These are phyloP conservation scores for Iphiclides podalirius DNA, from an alignment of 2,888 invertebrate genomes.

Conservation along the genomic window DNA sequence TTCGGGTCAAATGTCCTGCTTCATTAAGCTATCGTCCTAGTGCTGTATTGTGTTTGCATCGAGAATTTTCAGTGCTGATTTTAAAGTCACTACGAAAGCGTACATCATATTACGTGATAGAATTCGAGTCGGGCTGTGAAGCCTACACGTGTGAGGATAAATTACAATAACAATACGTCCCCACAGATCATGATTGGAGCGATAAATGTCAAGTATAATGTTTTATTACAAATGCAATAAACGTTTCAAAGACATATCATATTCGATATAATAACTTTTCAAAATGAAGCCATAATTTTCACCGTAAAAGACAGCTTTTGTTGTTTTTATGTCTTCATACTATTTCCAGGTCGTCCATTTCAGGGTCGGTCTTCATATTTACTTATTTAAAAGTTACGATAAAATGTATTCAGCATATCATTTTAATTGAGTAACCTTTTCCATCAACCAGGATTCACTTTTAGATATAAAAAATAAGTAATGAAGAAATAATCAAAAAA, in stretches of 20 bases:
- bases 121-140: constrained; percentile 13
- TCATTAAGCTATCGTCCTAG: constrained; percentile 57
- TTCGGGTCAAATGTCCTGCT: constrained; percentile 50
- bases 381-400: no score
- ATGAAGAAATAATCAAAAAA: neutral
- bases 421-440: no score
- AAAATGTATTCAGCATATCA: no score
- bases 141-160: constrained; percentile 13
- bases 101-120: constrained; percentile 1
- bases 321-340: neutral
- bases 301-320: neutral
- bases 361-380: no score
- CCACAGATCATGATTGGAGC: constrained; percentile 15
- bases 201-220: constrained; percentile 21
- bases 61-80: constrained; percentile 4
- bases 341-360: neutral
- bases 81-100: no score
- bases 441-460: no score
- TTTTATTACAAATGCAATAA: constrained; percentile 21
- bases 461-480: no score
- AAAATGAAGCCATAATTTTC: neutral
- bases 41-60: constrained; percentile 38
- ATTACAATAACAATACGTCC: constrained; percentile 22
- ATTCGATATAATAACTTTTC: constrained; percentile 14
- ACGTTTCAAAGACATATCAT: constrained; percentile 8